These are phyloP conservation scores for Lasioglossum zephyrum DNA, from an alignment of 2,888 invertebrate species.

Conservation along the genomic window DNA sequence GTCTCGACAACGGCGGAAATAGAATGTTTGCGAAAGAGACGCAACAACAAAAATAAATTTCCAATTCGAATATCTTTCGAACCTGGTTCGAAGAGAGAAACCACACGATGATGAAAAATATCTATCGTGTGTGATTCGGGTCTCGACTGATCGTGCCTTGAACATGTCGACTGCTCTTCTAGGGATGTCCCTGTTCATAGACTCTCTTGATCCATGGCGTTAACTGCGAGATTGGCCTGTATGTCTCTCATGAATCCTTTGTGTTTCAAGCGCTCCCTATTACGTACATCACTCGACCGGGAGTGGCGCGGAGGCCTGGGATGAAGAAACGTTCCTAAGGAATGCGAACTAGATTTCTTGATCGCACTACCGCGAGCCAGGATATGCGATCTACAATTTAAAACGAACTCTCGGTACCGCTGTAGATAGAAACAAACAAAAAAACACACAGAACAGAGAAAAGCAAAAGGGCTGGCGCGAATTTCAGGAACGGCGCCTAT, in stretches of 20 bases:
- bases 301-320: slow-evolving; percentile 77
- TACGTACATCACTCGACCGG: slow-evolving; percentile 76
- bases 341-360: slow-evolving; percentile 76
- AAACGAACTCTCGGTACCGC: slow-evolving; percentile 70
- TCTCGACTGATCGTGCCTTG: slow-evolving; percentile 75
- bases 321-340: slow-evolving; percentile 75
- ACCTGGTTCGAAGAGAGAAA: background rate
- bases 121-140: slow-evolving; percentile 51
- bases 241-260: slow-evolving; percentile 75
- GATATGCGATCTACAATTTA: slow-evolving; percentile 73
- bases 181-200: slow-evolving; percentile 74
- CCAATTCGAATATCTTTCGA: background rate
- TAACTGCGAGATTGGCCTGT: slow-evolving; percentile 76
- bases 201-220: slow-evolving; percentile 78
- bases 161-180: slow-evolving; percentile 76
- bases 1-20: background rate
- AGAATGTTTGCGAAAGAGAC: slow-evolving; percentile 3
- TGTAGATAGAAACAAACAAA: slow-evolving; percentile 68
- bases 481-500: slow-evolving; percentile 72
- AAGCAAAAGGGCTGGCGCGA: slow-evolving; percentile 69
- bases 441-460: slow-evolving; percentile 19
- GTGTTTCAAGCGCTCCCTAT: slow-evolving; percentile 76
- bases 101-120: background rate
- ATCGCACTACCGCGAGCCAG: slow-evolving; percentile 75
- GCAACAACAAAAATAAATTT: background rate